Base-by-base conservation (phyloP, 2,113 vertebrate genomes). In the Bambusicola thoracicus region DNA sequence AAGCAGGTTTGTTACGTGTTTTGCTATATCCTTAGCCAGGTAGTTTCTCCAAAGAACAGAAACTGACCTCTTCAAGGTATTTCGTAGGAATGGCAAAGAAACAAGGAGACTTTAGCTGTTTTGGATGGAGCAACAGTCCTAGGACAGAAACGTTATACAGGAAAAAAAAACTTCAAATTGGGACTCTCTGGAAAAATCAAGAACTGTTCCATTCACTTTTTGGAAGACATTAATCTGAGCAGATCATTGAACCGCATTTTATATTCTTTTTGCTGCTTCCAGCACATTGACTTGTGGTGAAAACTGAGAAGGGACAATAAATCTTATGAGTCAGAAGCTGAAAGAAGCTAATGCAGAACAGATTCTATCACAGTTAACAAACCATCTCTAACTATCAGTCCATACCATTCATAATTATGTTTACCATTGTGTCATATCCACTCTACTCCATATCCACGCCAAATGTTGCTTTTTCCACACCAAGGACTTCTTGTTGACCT, bases 291-390 rank as follows among this genome's bases (percentile, higher is more conserved):
- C 13, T 53, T 18, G 36, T 40, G 36, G 24, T 63, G 69, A 62
- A 18, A 29, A 10, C n/a, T 75, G n/a, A 4, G n/a, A 41, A 7
- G 11, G 19, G 13, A 44, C 36, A 27, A 51, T 38, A n/a, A 0
- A 1, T 32, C 6, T 48, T 44, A 49, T 34, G 15, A 73, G 41
- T 61, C 55, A 14, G 14, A 85, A 85, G 14, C 14, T 67, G 46
- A 74, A 87, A 79, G 20, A 29, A 56, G 10, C 19, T 58, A 48
- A 58, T 34, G 75, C 13, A 20, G 41, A 79, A n/a, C 3, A 56
- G 72, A 8, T 29, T 13, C 70, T n/a, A 83, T 38, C 30, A 65
- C 11, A 72, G 40, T 29, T 19, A 44, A 30, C 2, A 38, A 25
- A 27, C 79, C 68, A 65, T 69, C 10, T 32, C 21, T 81, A 10